phyloP scores from a whole-genome alignment of 2,113 vertebrate genomes.

The Motacilla alba region DNA sequence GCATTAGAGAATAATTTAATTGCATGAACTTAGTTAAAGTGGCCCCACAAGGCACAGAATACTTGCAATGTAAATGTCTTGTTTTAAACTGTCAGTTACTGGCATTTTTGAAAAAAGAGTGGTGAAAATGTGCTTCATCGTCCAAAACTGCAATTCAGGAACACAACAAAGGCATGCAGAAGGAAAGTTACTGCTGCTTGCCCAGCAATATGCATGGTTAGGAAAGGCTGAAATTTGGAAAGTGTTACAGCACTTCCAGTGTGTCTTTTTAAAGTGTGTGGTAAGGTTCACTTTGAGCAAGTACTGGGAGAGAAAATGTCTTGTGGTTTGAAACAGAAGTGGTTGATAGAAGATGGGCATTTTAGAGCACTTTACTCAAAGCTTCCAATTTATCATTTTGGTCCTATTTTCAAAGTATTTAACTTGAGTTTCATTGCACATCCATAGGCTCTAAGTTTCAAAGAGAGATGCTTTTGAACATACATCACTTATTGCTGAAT shows the following conservation, averaged over 20 bases:
- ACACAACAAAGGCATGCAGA: neutral
- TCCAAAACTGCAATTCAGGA: neutral
- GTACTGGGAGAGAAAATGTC: neutral
- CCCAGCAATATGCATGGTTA: neutral
- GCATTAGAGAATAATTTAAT: neutral
- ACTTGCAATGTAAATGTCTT: neutral
- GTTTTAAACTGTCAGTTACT: neutral
- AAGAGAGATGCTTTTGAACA: neutral
- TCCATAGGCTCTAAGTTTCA: neutral
- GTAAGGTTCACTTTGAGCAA: neutral
- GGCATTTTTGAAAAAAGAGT: neutral
- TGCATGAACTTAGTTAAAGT: neutral
- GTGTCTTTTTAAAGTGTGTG: neutral
- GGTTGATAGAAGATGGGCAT: neutral
- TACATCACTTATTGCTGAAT: neutral
- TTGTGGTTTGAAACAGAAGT: neutral
- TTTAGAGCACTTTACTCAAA: neutral
- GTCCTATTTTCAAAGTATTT: neutral
- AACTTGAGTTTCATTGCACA: neutral
- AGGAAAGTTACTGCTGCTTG: neutral
- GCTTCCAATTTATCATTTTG: neutral
- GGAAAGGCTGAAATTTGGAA: neutral
- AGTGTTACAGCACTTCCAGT: neutral
- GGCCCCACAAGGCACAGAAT: neutral
- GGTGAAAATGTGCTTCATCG: neutral